Percentiles rank a stretch among this genome's conserved stretches.
Conservation (phyloP, 2,113 vertebrate genomes). For the Delphinapterus leucas region DNA sequence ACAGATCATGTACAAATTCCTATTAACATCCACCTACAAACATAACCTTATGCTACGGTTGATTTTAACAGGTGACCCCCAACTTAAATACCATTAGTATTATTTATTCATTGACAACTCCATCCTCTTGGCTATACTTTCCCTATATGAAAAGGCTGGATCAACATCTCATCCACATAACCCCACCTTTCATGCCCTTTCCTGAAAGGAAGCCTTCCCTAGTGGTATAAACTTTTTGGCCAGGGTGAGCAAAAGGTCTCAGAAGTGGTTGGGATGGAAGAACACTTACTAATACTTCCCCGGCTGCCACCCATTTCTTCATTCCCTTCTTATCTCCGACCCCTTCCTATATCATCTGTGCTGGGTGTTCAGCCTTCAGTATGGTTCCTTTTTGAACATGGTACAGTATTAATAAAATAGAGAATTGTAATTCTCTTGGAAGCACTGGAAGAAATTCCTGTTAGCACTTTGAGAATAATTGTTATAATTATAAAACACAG, state of each 20-base stretch:
- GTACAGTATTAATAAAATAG: not conserved
- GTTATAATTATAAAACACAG: not conserved
- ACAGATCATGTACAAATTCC: not conserved
- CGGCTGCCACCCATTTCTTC: not conserved
- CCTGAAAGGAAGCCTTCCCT: not conserved
- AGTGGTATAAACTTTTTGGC: not conserved
- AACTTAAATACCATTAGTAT: not conserved
- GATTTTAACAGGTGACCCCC: not conserved
- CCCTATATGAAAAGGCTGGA: not conserved
- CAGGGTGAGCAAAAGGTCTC: not conserved
- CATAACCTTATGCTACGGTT: not conserved
- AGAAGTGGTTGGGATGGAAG: not conserved
- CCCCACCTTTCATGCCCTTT: not conserved
- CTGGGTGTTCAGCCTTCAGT: not conserved
- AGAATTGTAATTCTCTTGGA: not conserved
- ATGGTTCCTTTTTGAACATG: not conserved
- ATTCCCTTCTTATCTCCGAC: not conserved
- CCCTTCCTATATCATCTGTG: not conserved
- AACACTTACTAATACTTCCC: not conserved
- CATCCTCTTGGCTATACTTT: not conserved
- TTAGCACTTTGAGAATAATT: conserved; percentile 18
- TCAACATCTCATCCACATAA: not conserved
- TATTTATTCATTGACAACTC: not conserved
- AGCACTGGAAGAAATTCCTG: not conserved
- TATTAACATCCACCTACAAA: not conserved